Percentiles rank a stretch among this genome's conserved stretches.
These are phyloP conservation scores for Homalodisca vitripennis DNA, from an alignment of 1,140 invertebrate genomes.

Conservation along the genomic window DNA sequence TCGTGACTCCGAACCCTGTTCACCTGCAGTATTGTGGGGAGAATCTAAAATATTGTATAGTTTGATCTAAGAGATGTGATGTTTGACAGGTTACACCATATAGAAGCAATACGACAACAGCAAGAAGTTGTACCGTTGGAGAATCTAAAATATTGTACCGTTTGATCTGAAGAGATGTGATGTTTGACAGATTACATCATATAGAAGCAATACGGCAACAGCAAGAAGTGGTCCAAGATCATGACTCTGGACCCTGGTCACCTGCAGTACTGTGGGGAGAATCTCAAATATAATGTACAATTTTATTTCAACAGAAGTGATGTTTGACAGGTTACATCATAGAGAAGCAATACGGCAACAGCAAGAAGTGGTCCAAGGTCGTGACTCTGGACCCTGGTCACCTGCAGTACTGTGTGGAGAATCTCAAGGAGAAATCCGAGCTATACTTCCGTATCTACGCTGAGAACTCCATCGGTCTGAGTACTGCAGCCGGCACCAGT, in stretches of 20 bases:
- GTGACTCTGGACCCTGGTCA: conserved; percentile 77
- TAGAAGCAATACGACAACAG: too few species aligned
- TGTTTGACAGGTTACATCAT: conserved; percentile 80
- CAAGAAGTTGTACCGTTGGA: too few species aligned
- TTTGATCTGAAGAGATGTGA: too few species aligned
- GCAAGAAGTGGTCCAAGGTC: conserved; percentile 86
- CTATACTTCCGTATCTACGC: conserved; percentile 90
- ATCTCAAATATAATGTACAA: conserved; percentile 85
- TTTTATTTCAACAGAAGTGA: too few species aligned
- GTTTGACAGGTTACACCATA: too few species aligned
- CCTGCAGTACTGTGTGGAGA: conserved; percentile 75
- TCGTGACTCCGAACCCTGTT: conserved; percentile 78
- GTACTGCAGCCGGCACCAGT: conserved; percentile 75
- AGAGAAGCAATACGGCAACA: conserved; percentile 77
- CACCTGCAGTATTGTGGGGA: conserved; percentile 75
- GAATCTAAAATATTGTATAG: conserved; percentile 89
- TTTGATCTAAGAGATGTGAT: too few species aligned
- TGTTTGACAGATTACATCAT: too few species aligned
- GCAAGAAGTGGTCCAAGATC: conserved; percentile 86
- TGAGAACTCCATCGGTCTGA: conserved; percentile 85
- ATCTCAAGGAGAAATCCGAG: conserved; percentile 85
- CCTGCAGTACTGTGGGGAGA: conserved; percentile 75
- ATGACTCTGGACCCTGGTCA: conserved; percentile 77
- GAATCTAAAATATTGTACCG: conserved; percentile 79
- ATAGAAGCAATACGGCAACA: too few species aligned